Base-by-base conservation (phyloP, 2,113 vertebrate genomes). In the Phycodurus eques region DNA sequence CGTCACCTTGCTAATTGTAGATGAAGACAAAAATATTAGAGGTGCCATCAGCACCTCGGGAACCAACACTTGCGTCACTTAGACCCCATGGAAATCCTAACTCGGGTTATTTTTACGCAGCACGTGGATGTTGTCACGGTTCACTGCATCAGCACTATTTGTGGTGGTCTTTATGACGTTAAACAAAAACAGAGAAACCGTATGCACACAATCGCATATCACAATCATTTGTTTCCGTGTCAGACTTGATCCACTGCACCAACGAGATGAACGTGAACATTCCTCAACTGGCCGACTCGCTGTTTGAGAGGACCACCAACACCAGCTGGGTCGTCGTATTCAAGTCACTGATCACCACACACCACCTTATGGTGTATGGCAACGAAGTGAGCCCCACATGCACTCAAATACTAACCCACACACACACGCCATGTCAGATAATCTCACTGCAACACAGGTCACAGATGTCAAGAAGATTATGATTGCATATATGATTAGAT, bases 211-310 rank as follows among this genome's bases (percentile, higher is more conserved):
- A 27, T 65, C 1, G 10, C 62, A 64, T 42, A 7, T 31, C 33
- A 35, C 33, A 62, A 15, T 11, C 4, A 2, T 35, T 44, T 35
- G 7, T 56, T 8, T 59, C 73, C 15, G 78, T 80, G 75, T 47
- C 83, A 99, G 97, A 98, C 91, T 91, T 99, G 89, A 99, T 99
- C 92, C 97, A 99, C 85, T 96, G 96, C 84, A 99, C 97, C 80
- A 99, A 99, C 68, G 97, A 99, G 93, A 98, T 96, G 89, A 99
- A 99, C 5, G 97, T 99, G 78, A 99, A 98, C 87, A 98, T 99
- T 88, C 97, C 97, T 79, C 97, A 98, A 85, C 95, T 99, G 95
- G 97, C 97, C 0, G 97, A 99, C 88, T 98, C 97, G 0, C 91
- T 99, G 83, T 99, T 99, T 83, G 97, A 99, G 84, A 88, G 97